phyloP scores from a whole-genome alignment of 2,113 vertebrate genomes.

The Prionailurus viverrinus region DNA sequence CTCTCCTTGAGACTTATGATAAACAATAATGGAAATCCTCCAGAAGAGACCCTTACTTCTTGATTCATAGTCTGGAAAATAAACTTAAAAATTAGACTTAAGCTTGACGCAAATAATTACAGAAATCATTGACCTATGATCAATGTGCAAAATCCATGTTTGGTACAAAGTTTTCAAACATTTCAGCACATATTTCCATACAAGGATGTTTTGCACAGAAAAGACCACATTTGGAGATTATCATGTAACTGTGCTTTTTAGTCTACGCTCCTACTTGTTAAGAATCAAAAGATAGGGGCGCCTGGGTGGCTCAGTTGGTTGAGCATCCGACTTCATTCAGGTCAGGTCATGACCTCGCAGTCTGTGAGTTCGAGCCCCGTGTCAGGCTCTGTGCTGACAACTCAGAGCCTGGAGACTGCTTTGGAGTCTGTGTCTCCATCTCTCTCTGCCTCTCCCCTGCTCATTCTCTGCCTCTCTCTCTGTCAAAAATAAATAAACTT shows the following conservation, averaged over 20 bases:
- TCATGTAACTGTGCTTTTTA: not conserved
- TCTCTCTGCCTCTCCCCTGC: no score
- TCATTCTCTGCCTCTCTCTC: no score
- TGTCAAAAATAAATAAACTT: no score
- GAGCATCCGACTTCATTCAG: no score
- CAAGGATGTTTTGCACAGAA: not conserved
- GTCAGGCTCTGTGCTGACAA: no score
- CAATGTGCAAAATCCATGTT: not conserved
- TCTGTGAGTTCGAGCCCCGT: no score
- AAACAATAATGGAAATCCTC: not conserved
- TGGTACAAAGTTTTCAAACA: not conserved
- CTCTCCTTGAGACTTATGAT: not conserved
- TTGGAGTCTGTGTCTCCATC: no score
- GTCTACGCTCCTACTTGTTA: not conserved
- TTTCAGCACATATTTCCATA: not conserved
- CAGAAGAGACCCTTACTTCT: not conserved
- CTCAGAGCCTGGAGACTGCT: no score
- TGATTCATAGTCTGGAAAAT: not conserved
- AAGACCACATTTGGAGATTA: not conserved
- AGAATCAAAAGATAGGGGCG: not conserved
- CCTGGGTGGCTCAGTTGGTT: no score
- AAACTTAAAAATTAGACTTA: constrained; percentile 4
- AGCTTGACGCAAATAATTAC: not conserved
- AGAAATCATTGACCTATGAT: not conserved
- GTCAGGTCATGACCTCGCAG: no score